Percentiles rank a stretch among this genome's conserved stretches.
These are phyloP conservation scores for Agrilus mali DNA, from an alignment of 2,888 invertebrate species.

Conservation along the genomic window DNA sequence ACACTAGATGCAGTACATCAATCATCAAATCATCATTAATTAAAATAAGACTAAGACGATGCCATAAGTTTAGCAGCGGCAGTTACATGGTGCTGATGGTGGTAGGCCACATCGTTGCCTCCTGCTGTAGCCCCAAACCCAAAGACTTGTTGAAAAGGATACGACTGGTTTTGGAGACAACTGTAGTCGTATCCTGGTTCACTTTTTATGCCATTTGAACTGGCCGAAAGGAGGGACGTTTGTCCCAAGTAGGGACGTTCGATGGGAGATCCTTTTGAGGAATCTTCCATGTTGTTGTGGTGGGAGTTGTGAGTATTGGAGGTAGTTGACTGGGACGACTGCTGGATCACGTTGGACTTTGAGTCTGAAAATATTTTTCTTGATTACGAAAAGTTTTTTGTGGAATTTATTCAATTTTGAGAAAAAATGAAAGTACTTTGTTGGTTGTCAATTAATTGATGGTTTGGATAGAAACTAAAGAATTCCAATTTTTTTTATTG, in stretches of 20 bases:
- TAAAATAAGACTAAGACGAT: slow-evolving; percentile 47
- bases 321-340: slow-evolving; percentile 9
- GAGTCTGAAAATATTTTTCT: slow-evolving; percentile 23
- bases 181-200: slow-evolving; percentile 35
- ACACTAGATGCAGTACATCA: too few relatives aligned
- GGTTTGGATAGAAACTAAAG: too few relatives aligned
- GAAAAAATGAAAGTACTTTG: too few relatives aligned
- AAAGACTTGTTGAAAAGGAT: slow-evolving; percentile 43
- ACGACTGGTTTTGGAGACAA: slow-evolving; percentile 32
- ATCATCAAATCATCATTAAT: too few relatives aligned
- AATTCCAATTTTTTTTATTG: too few relatives aligned
- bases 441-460: too few relatives aligned
- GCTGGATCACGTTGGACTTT: slow-evolving; percentile 22
- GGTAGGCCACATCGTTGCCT: slow-evolving; percentile 49
- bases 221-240: slow-evolving; percentile 39
- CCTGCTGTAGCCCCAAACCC: slow-evolving; percentile 35
- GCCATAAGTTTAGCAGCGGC: slow-evolving; percentile 76
- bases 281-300: slow-evolving; percentile 8
- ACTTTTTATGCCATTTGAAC: slow-evolving; percentile 31
- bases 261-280: slow-evolving; percentile 13
- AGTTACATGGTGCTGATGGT: slow-evolving; percentile 76
- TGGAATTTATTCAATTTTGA: too few relatives aligned
- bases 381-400: too few relatives aligned
- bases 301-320: slow-evolving; percentile 11
- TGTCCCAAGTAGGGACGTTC: slow-evolving; percentile 42